Conservation (phyloP, 2,113 vertebrate species). For the Hassar affinis region DNA sequence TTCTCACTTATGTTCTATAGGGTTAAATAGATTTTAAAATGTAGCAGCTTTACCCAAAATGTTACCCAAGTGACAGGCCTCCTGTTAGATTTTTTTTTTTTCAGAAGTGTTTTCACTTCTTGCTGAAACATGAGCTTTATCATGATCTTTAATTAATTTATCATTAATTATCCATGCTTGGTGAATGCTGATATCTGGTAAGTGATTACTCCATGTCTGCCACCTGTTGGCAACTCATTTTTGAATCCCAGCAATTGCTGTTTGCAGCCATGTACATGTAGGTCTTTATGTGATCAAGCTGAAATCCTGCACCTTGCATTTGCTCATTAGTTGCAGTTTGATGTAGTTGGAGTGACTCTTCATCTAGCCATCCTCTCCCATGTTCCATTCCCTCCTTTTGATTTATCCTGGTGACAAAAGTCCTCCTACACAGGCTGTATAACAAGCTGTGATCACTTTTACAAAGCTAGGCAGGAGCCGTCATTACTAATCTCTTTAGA, state of each 20-base stretch:
- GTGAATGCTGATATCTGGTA: background rate
- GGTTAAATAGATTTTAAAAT: too few relatives aligned
- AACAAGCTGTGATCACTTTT: slow-evolving; percentile 48
- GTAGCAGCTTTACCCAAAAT: background rate
- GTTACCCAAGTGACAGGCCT: background rate
- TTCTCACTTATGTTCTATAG: too few relatives aligned
- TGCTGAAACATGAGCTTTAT: background rate
- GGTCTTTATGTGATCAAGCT: background rate
- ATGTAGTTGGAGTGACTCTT: slow-evolving; percentile 46
- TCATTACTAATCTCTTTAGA: slow-evolving; percentile 42
- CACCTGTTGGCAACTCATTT: background rate
- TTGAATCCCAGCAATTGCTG: background rate
- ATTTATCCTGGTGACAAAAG: slow-evolving; percentile 51
- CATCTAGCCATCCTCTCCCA: slow-evolving; percentile 28
- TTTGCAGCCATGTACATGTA: background rate
- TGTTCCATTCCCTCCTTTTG: slow-evolving; percentile 38
- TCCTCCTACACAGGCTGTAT: slow-evolving; percentile 44
- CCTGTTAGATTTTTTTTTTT: background rate
- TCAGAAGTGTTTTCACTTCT: background rate
- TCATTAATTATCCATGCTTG: background rate
- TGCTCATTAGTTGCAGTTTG: slow-evolving; percentile 46
- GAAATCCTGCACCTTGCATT: slow-evolving; percentile 37
- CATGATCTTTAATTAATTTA: too few relatives aligned
- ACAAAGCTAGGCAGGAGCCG: slow-evolving; percentile 49
- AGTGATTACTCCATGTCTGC: background rate